Conservation (phyloP, 1,140 invertebrate species). For the Drosophila orosa region DNA sequence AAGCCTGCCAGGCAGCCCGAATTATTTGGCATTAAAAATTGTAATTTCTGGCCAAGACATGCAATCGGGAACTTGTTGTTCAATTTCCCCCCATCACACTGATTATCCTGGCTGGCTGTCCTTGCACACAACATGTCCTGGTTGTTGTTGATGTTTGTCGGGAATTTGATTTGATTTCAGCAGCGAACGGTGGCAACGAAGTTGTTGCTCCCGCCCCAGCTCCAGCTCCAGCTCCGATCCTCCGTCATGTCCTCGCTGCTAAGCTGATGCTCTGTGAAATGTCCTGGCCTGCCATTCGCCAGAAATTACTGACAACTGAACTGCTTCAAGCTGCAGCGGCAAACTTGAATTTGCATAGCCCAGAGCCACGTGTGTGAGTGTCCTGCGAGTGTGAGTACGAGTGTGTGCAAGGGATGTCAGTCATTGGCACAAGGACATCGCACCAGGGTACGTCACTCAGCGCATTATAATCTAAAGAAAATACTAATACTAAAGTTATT, state of each 20-base stretch:
- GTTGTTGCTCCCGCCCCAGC: constrained; percentile 14
- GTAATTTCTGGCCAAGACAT: constrained; percentile 52
- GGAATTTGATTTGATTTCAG: constrained; percentile 75
- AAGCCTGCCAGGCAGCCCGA: constrained; percentile 22
- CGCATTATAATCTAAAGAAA: too few relatives aligned
- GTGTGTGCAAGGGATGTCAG: constrained; percentile 51
- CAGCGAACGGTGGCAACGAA: constrained; percentile 36
- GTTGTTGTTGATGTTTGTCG: constrained; percentile 61
- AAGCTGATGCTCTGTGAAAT: constrained; percentile 38
- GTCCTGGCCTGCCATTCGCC: constrained; percentile 43
- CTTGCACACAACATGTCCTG: constrained; percentile 39
- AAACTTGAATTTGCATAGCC: constrained; percentile 67
- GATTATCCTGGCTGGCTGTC: constrained; percentile 31
- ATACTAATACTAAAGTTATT: too few relatives aligned
- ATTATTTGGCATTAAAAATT: constrained; percentile 48
- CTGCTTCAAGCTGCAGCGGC: constrained; percentile 50
- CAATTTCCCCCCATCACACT: constrained; percentile 38
- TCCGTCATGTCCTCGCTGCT: constrained; percentile 17
- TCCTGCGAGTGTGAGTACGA: constrained; percentile 3
- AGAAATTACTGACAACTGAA: constrained; percentile 68
- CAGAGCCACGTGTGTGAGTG: constrained; percentile 20
- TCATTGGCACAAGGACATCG: constrained; percentile 70
- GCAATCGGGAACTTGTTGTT: constrained; percentile 45
- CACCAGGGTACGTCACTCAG: constrained; percentile 42
- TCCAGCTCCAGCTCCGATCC: constrained; percentile 1